Percentiles rank a stretch among this genome's conserved stretches.
Evolutionary conservation across 2,888 invertebrate genomes (phyloP).

Genomic region (Anthrax anthrax): DNA sequence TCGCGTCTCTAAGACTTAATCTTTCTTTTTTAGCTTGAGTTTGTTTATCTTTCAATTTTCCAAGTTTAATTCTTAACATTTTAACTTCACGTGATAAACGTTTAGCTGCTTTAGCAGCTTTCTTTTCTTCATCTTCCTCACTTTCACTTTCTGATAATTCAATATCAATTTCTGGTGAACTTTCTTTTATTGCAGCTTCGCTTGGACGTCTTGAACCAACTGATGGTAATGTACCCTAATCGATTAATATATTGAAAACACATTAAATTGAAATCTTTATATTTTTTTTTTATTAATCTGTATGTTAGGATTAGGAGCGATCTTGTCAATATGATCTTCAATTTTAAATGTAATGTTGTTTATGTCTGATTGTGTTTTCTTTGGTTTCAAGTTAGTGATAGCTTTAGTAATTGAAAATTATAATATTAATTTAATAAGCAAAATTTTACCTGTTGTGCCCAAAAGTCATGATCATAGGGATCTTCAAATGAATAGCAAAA

Average conservation of each 20-base stretch:
- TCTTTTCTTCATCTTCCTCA: slow-evolving; percentile 50
- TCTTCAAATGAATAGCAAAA: slow-evolving; percentile 32
- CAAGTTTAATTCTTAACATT: slow-evolving; percentile 34
- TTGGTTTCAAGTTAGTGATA: too few relatives aligned
- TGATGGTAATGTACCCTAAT: slow-evolving; percentile 13
- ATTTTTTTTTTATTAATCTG: too few relatives aligned
- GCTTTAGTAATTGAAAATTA: too few relatives aligned
- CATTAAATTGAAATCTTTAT: too few relatives aligned
- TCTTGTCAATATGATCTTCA: too few relatives aligned
- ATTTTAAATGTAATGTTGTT: too few relatives aligned
- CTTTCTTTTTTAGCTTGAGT: slow-evolving; percentile 64
- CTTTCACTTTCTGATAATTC: slow-evolving; percentile 47
- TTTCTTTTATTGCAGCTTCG: slow-evolving; percentile 35
- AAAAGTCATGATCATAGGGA: slow-evolving; percentile 19
- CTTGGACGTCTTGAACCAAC: slow-evolving; percentile 29
- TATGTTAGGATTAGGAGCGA: too few relatives aligned
- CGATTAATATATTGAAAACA: too few relatives aligned
- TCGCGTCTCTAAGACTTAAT: slow-evolving; percentile 58
- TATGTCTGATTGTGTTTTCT: too few relatives aligned
- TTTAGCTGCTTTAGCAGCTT: slow-evolving; percentile 54
- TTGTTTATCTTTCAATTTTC: slow-evolving; percentile 47
- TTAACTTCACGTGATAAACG: slow-evolving; percentile 38
- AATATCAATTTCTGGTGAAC: slow-evolving; percentile 45
- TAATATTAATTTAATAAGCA: too few relatives aligned
- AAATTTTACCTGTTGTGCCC: slow-evolving; percentile 12